phyloP scores from a whole-genome alignment of 2,113 vertebrate species.

The Tragulus kanchil region DNA sequence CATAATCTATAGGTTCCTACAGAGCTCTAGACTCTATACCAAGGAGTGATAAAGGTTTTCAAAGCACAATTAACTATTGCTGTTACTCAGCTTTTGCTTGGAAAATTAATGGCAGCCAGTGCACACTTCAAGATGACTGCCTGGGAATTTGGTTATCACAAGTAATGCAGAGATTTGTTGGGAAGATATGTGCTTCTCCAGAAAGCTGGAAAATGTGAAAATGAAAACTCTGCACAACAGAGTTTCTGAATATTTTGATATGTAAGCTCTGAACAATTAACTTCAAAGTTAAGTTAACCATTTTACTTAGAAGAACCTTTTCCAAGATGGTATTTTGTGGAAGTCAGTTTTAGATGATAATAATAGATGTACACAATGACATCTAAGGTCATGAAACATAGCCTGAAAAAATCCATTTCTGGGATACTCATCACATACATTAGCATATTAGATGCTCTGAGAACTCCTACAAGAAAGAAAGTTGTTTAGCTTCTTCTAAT shows the following conservation, averaged over 20 bases:
- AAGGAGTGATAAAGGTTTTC: background rate
- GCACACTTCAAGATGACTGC: background rate
- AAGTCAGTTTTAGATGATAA: slow-evolving; percentile 27
- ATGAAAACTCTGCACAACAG: background rate
- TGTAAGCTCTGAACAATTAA: no score
- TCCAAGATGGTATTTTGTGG: background rate
- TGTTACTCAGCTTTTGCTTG: background rate
- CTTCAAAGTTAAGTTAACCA: no score
- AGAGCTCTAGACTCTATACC: background rate
- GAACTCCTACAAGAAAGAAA: background rate
- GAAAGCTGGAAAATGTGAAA: background rate
- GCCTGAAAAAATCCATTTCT: background rate
- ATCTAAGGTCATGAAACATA: slow-evolving; percentile 25
- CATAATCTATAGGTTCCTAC: background rate
- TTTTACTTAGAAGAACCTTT: slow-evolving; percentile 10
- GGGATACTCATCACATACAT: background rate
- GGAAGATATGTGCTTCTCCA: background rate
- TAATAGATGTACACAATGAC: slow-evolving; percentile 1
- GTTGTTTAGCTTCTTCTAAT: background rate
- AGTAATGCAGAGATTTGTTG: background rate
- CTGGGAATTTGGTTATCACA: background rate
- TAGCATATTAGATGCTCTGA: background rate
- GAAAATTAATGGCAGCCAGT: background rate
- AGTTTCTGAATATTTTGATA: no score
- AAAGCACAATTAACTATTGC: background rate